Base-by-base conservation (phyloP, 2,797 vertebrate genomes). In the Lutjanus campechanus region DNA sequence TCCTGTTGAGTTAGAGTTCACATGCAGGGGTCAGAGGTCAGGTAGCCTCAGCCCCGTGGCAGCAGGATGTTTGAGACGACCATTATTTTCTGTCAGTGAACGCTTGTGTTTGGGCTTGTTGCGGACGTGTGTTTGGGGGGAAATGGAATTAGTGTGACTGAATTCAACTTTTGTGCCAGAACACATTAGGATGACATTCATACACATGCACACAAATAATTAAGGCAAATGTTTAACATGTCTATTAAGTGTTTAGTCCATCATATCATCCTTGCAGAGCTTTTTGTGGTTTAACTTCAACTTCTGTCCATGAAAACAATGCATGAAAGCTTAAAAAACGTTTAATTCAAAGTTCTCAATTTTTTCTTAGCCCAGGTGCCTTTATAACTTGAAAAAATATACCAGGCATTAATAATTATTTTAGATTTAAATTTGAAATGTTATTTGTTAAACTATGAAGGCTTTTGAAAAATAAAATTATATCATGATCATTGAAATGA, bases 1-100 rank as follows among this genome's bases (percentile, higher is more conserved):
- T 91, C 77, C 68, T 85, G 67, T n/a, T 25, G 76, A 86, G 88
- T 88, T 85, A 81, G 60, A 90, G 88, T 77, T 87, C 67, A 75
- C 41, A 66, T 58, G 69, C 79, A 60, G 71, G 73, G 92, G 88
- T 94, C 91, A 93, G 73, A 85, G 92, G 91, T 94, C 90, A 82
- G 60, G 20, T 68, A 79, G 78, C 82, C 76, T 73, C 56, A 43
- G 79, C 59, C 88, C 74, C 70, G 41, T 87, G 84, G 81, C 71
- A 61, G 70, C 77, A 68, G 89, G 53, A 76, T 85, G 85, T 90
- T 92, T 86, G 74, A 90, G 81, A 51, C 36, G 10, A 59, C 64
- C 85, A 87, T 93, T 91, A 78, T 85, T 73, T 76, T 70, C 77
- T 79, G 76, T 55, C 71, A 72, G 73, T 51, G 22, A 69, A 53